These are phyloP conservation scores for Nymphicus hollandicus DNA, from an alignment of 2,113 vertebrate genomes.

Conservation along the genomic window DNA sequence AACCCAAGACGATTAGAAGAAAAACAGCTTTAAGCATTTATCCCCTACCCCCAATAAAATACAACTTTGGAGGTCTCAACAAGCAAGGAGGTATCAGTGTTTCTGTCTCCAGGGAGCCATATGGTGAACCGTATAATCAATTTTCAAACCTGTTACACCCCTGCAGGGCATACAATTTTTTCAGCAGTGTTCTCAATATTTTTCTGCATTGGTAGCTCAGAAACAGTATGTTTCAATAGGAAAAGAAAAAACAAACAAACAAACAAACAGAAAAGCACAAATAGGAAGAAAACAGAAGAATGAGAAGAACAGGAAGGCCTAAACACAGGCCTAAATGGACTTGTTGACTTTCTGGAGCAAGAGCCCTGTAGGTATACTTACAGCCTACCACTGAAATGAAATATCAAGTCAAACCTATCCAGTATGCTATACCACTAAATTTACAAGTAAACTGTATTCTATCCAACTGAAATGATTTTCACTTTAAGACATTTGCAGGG, in stretches of 20 bases:
- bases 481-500: conserved; percentile 89
- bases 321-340: neutral
- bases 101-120: neutral
- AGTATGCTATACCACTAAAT: conserved; percentile 20
- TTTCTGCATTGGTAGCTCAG: neutral
- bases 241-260: neutral
- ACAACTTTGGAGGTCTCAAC: neutral
- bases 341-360: neutral
- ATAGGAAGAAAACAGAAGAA: neutral
- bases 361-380: neutral
- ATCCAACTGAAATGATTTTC: conserved; percentile 62
- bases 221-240: neutral
- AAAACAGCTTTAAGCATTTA: neutral
- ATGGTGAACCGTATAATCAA: neutral
- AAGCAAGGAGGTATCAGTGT: neutral
- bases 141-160: neutral
- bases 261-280: neutral
- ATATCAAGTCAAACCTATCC: conserved; percentile 20
- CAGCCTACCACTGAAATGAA: neutral
- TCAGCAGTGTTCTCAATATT: neutral
- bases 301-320: neutral
- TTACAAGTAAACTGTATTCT: conserved; percentile 56
- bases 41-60: neutral
- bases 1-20: neutral
- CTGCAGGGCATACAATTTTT: neutral